Base-by-base conservation (phyloP, 2,888 invertebrate species). In the Eupelmus urozonus region DNA sequence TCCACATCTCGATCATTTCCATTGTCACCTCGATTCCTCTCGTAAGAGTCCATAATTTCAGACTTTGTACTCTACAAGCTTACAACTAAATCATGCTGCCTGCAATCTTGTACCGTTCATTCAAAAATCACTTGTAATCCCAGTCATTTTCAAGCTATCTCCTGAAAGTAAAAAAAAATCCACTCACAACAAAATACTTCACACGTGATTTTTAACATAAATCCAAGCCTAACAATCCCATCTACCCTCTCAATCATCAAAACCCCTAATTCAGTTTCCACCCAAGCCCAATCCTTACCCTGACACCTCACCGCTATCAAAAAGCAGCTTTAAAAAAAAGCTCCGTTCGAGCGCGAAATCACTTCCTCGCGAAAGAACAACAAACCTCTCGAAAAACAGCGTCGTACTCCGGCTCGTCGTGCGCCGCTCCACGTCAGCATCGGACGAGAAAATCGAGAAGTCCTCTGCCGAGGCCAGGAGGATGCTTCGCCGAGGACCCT, bases 1-100 rank as follows among this genome's bases (percentile, higher is more conserved):
- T 92, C 91, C 59, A 92, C 90, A 82, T 90, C 88, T 79, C 86
- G 87, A 45, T 84, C 84, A 71, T 78, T 83, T 45, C 27, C 85
- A 73, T 83, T 84, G 9, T 82, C 42, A 60, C 82, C 80, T 66
- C 66, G 77, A 66, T 73, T 84, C 20, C 83, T 82, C 49, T 84
- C 84, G 53, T 81, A 82, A 20, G 84, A 82, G 65, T 82, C 85
- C 87, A 87, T 87, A 29, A 67, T 66, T 79, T 63, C 1, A 69
- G 67, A 62, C 13, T 57, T 66, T 76, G 20, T 74, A 25, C 60
- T 66, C 1, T 29, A 42, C 2, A 29, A 51, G 27, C 20, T 25
- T 45, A 25, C 5, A 11, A 40, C 25, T 69, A 76, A 72, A 60
- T 60, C 70, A 80, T 76, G 45, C 42, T 79, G 78, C 16, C 11